Evolutionary conservation across 2,113 vertebrate genomes (phyloP).

Genomic region (Mus spicilegus): DNA sequence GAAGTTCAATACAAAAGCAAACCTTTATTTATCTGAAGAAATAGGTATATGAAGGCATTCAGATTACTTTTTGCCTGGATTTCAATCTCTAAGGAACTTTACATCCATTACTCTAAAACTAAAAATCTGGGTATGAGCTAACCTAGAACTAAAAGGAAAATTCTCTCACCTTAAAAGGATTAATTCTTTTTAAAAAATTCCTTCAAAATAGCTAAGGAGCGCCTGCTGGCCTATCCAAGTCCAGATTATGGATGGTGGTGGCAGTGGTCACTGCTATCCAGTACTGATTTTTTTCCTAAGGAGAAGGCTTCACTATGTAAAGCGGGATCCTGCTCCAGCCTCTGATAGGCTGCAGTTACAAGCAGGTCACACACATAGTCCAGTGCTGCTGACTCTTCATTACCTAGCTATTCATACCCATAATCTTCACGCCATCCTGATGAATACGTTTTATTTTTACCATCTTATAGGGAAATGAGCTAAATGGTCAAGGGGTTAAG

Average conservation of each 20-base stretch:
- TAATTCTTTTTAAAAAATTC: neutral
- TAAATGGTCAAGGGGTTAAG: neutral
- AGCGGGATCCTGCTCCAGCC: neutral
- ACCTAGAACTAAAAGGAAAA: constrained; percentile 5
- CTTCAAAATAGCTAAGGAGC: constrained; percentile 35
- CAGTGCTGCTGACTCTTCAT: neutral
- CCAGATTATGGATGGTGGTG: neutral
- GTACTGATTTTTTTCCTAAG: neutral
- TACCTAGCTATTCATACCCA: neutral
- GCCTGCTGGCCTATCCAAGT: neutral
- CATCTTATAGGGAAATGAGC: neutral
- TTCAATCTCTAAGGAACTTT: constrained; percentile 18
- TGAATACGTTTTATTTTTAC: neutral
- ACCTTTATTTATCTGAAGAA: too few species aligned
- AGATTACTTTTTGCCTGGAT: neutral
- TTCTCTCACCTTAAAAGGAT: constrained; percentile 33
- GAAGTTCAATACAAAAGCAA: too few species aligned
- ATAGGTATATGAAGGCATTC: too few species aligned
- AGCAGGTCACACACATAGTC: neutral
- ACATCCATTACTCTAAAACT: constrained; percentile 43
- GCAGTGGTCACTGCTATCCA: neutral
- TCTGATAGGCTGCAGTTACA: neutral
- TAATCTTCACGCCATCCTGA: constrained; percentile 17
- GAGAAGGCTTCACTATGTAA: neutral
- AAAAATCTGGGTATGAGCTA: constrained; percentile 31